These are phyloP conservation scores for Chromobotia macracanthus DNA, from an alignment of 2,797 vertebrate species.

Conservation along the genomic window DNA sequence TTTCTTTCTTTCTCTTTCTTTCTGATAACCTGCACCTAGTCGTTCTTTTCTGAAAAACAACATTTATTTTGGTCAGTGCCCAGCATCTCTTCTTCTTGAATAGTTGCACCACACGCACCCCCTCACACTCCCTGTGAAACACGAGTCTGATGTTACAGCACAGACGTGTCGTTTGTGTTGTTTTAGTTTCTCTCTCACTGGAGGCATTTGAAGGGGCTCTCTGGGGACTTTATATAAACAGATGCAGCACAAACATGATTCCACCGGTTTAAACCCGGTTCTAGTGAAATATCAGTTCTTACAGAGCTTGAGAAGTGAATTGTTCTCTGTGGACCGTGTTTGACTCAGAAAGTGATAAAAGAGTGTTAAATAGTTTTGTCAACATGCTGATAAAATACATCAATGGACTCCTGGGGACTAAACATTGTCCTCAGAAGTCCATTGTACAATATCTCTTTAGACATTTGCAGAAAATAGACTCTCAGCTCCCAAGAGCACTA, in stretches of 20 bases:
- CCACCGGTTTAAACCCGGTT: neutral
- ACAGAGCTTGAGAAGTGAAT: slow-evolving; percentile 28
- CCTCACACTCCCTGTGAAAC: slow-evolving; percentile 50
- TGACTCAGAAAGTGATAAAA: slow-evolving; percentile 55
- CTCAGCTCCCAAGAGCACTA: too few species aligned
- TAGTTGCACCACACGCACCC: slow-evolving; percentile 25
- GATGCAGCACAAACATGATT: slow-evolving; percentile 31
- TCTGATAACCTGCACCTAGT: neutral
- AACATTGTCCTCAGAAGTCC: too few species aligned
- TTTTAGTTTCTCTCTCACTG: slow-evolving; percentile 39
- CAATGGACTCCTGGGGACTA: slow-evolving; percentile 18
- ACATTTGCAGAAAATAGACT: too few species aligned
- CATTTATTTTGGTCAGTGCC: slow-evolving; percentile 50
- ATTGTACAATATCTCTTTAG: too few species aligned
- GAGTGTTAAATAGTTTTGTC: slow-evolving; percentile 57
- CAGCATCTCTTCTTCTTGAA: slow-evolving; percentile 28
- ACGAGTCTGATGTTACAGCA: slow-evolving; percentile 35
- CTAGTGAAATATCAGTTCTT: slow-evolving; percentile 39
- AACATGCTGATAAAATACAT: slow-evolving; percentile 31
- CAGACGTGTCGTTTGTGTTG: slow-evolving; percentile 29
- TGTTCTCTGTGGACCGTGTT: slow-evolving; percentile 18
- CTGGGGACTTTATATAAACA: slow-evolving; percentile 38
- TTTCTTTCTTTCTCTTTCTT: too few species aligned
- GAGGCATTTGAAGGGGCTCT: slow-evolving; percentile 28
- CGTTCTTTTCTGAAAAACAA: slow-evolving; percentile 42